A percentile compares a stretch with the other conserved stretches of the same genome.
phyloP scores from a whole-genome alignment of 2,797 vertebrate species.

The Rhincodon typus region DNA sequence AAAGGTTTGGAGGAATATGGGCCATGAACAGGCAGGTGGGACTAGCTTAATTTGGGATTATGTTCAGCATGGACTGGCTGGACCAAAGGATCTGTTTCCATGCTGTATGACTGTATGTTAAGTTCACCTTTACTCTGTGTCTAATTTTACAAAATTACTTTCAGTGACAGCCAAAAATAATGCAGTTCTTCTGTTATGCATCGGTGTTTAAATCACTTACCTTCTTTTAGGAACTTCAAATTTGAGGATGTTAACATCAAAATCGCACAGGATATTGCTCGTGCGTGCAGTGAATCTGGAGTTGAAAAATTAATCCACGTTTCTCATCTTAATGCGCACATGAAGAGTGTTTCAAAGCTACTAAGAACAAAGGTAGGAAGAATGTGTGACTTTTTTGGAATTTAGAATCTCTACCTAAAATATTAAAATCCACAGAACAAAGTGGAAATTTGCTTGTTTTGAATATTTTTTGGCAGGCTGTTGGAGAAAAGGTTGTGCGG shows the following conservation, averaged over 20 bases:
- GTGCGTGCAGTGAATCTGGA: conserved; percentile 69
- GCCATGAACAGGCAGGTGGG: too few species aligned
- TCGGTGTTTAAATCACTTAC: neutral
- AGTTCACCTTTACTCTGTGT: neutral
- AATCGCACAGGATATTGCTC: conserved; percentile 78
- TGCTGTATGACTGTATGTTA: too few species aligned
- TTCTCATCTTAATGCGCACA: conserved; percentile 87
- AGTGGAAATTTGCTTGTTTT: neutral
- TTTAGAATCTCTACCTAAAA: neutral
- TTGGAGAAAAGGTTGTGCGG: conserved; percentile 77
- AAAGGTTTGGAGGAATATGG: too few species aligned
- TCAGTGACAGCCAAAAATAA: neutral
- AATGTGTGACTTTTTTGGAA: neutral
- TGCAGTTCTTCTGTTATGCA: neutral
- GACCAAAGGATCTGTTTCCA: too few species aligned
- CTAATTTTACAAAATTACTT: too few species aligned
- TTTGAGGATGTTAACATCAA: conserved; percentile 78
- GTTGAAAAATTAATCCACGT: conserved; percentile 79
- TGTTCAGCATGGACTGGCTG: too few species aligned
- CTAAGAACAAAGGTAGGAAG: conserved; percentile 80
- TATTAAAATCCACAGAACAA: neutral
- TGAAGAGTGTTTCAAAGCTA: conserved; percentile 82
- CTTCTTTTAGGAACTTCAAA: conserved; percentile 68
- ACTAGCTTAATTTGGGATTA: too few species aligned
- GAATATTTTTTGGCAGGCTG: conserved; percentile 60